A percentile compares a stretch with the other conserved stretches of the same genome.
phyloP scores from a whole-genome alignment of 2,113 vertebrate genomes.

The Chaenogobius annularis region DNA sequence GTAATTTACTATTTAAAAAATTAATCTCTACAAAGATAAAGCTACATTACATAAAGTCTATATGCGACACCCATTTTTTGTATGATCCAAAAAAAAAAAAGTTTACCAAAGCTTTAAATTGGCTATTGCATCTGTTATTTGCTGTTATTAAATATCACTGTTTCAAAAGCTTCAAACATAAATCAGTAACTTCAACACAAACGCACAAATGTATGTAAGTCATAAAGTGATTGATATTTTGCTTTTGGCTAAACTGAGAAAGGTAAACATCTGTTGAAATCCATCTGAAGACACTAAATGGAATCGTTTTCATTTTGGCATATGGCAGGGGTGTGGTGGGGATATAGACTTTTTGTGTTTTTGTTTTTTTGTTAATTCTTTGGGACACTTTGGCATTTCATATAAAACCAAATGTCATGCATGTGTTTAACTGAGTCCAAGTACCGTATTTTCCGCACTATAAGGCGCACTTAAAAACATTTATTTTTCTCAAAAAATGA shows the following conservation, averaged over 20 bases:
- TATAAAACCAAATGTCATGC: too few species aligned
- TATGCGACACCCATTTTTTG: background rate
- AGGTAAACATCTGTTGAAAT: slow-evolving; percentile 5
- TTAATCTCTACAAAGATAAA: too few species aligned
- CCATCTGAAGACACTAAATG: background rate
- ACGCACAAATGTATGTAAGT: background rate
- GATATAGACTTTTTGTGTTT: too few species aligned
- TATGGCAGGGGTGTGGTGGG: background rate
- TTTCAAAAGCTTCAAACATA: background rate
- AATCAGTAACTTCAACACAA: background rate
- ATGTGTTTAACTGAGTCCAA: too few species aligned
- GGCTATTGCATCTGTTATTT: background rate
- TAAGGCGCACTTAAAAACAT: too few species aligned
- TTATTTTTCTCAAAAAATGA: too few species aligned
- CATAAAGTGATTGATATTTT: slow-evolving; percentile 4
- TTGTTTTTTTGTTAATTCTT: background rate
- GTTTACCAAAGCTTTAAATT: background rate
- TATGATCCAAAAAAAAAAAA: background rate
- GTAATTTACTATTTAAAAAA: too few species aligned
- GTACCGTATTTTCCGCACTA: too few species aligned
- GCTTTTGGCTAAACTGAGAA: background rate
- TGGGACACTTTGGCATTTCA: background rate
- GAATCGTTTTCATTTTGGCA: background rate
- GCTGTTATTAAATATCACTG: background rate
- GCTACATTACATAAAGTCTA: too few species aligned